Evolutionary conservation across 92 coral and sea anemone species (phyloP).

Genomic region (Diadumene lineata): DNA sequence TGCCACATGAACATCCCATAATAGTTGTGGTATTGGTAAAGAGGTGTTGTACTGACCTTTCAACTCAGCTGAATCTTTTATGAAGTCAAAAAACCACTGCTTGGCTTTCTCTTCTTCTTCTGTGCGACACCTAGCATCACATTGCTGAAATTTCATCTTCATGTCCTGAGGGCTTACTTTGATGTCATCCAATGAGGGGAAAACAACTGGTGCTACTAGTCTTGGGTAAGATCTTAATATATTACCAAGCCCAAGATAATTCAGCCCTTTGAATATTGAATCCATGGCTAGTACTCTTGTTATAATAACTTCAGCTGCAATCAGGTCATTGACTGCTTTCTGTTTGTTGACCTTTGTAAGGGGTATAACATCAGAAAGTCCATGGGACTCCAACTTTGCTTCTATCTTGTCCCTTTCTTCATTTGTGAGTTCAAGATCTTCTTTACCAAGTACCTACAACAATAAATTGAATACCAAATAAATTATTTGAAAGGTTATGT

Average conservation of each 20-base stretch:
- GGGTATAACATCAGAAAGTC: conserved; percentile 41
- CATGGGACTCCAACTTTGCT: conserved; percentile 53
- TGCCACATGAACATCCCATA: no score
- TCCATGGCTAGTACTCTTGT: conserved; percentile 41
- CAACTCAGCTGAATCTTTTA: no score
- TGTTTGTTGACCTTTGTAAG: conserved; percentile 11
- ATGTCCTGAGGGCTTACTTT: not conserved
- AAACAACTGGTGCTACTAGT: not conserved
- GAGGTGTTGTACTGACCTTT: no score
- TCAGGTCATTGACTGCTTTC: conserved; percentile 48
- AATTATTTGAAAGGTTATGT: not conserved
- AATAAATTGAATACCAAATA: not conserved
- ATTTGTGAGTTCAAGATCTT: conserved; percentile 12
- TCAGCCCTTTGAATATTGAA: not conserved
- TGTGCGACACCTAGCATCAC: no score
- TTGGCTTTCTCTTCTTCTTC: no score
- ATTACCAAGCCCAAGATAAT: not conserved
- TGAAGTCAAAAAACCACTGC: no score
- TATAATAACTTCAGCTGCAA: conserved; percentile 50
- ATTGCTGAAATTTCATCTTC: not conserved
- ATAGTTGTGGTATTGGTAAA: no score
- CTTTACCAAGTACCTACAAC: conserved; percentile 11
- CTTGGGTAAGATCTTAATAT: not conserved
- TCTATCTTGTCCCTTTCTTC: conserved; percentile 50
- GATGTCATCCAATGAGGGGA: not conserved